Conservation (phyloP, 1,140 invertebrate genomes). For the Forficula auricularia region DNA sequence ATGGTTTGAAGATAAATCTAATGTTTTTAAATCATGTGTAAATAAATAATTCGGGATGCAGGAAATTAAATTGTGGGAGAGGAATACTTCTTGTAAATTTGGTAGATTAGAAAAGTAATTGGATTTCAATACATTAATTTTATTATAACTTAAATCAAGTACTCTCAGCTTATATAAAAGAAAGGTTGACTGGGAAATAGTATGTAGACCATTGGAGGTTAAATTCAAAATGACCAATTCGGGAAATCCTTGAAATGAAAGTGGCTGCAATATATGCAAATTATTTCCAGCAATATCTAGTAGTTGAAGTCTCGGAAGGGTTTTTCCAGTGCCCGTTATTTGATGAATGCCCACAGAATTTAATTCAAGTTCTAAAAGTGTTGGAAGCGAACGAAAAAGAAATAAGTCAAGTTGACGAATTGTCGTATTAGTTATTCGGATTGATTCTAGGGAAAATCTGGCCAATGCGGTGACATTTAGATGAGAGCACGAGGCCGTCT, state of each 20-base stretch:
- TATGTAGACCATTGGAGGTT: slow-evolving; percentile 6
- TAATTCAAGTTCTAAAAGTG: slow-evolving; percentile 1
- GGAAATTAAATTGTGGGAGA: slow-evolving; percentile 2
- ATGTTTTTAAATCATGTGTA: not conserved
- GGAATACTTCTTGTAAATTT: slow-evolving; percentile 5
- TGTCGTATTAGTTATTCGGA: slow-evolving; percentile 4
- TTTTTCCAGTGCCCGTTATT: slow-evolving; percentile 4
- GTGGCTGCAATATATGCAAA: slow-evolving; percentile 5
- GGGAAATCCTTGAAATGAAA: slow-evolving; percentile 5
- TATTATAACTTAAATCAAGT: slow-evolving; percentile 5
- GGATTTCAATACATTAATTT: not conserved
- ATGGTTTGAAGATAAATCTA: slow-evolving; percentile 10
- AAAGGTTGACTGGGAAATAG: slow-evolving; percentile 1
- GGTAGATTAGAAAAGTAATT: slow-evolving; percentile 6
- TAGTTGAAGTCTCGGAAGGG: slow-evolving; percentile 1
- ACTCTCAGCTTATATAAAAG: slow-evolving; percentile 1
- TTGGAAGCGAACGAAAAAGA: not conserved
- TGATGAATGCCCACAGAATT: slow-evolving; percentile 2
- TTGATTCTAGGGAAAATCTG: not conserved
- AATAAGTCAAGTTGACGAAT: slow-evolving; percentile 5
- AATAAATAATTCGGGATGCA: slow-evolving; percentile 3
- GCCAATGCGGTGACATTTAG: not conserved
- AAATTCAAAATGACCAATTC: slow-evolving; percentile 1
- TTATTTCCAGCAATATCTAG: slow-evolving; percentile 7
- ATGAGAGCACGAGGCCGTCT: slow-evolving; percentile 1